Evolutionary conservation across 2,888 invertebrate species (phyloP), one percentile per base, ranked within the genome.

Genomic region (Calliopum simillimum): DNA sequence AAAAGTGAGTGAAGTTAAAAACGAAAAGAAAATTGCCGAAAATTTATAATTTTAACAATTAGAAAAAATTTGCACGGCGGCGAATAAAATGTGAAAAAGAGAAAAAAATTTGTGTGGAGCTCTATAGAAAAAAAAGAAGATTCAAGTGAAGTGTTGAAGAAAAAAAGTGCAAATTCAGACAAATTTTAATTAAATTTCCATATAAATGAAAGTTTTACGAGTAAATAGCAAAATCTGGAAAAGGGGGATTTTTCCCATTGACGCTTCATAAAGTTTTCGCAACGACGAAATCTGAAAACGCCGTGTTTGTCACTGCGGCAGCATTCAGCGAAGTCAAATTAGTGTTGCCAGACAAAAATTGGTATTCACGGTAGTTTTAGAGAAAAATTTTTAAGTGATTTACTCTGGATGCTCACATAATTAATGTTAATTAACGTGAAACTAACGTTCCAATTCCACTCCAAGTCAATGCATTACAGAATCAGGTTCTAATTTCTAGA

Each of bases 21-120:
- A 33, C 8, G 33, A 33, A 33, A n/a, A 56, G 51, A 69, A 73
- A 71, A 59, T 67, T 16, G 25, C 69, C 63, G 74, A 69, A 71
- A 73, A 66, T 55, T 70, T 72, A 44, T 47, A 58, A 67, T 65
- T 67, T 23, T 21, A 25, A 56, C 19, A 46, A 69, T 59, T 62
- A 43, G 43, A 69, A 73, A 73, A 73, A 74, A 76, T 81, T 82
- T 80, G 82, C 80, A 81, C 79, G 71, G 76, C 78, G 80, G 78
- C 77, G 76, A 76, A 77, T 74, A 51, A 70, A 61, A 73, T 77
- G 73, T 75, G 73, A 74, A 74, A 72, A 72, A 76, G 75, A 71
- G 76, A 80, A 78, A 78, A 79, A 79, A 65, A 51, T 43, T 49
- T 56, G 33, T 16, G 64, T 21, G 59, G 19, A 59, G 64, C 46